Percentiles rank a stretch among this genome's conserved stretches.
Evolutionary conservation across 2,888 invertebrate genomes (phyloP).

Genomic region (Phrixothrix hirtus): DNA sequence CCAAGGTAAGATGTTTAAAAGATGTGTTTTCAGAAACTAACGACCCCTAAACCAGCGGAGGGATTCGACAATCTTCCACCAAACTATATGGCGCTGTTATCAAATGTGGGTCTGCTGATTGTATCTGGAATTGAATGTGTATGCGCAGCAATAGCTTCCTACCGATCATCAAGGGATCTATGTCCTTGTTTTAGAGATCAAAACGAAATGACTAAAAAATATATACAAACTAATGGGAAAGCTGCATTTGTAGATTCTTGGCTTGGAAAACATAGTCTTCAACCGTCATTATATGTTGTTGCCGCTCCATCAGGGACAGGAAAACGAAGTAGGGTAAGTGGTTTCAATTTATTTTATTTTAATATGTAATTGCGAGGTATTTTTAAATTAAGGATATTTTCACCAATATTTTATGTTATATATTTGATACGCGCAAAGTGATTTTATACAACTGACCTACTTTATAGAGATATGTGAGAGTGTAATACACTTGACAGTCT

Average conservation of each 20-base stretch:
- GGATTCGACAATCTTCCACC: slow-evolving; percentile 48
- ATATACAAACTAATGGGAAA: slow-evolving; percentile 55
- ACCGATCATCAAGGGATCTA: slow-evolving; percentile 60
- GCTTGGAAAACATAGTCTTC: slow-evolving; percentile 58
- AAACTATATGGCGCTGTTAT: slow-evolving; percentile 63
- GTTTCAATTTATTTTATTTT: background rate
- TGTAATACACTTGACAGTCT: no score
- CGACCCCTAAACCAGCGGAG: slow-evolving; percentile 29
- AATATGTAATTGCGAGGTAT: background rate
- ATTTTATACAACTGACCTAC: no score
- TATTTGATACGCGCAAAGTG: background rate
- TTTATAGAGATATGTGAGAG: no score
- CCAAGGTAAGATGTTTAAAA: no score
- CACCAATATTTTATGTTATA: no score
- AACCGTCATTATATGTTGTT: slow-evolving; percentile 46
- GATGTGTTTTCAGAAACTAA: slow-evolving; percentile 12
- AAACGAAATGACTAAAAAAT: slow-evolving; percentile 38
- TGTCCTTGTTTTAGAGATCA: slow-evolving; percentile 63
- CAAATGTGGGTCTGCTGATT: slow-evolving; percentile 66
- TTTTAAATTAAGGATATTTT: background rate
- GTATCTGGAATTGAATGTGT: slow-evolving; percentile 64
- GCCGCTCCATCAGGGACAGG: slow-evolving; percentile 41
- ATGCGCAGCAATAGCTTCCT: slow-evolving; percentile 60
- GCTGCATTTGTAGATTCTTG: slow-evolving; percentile 63
- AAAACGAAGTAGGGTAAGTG: slow-evolving; percentile 37